These are phyloP conservation scores for Aleiodes alternator DNA, from an alignment of 2,888 invertebrate species.

Conservation along the genomic window DNA sequence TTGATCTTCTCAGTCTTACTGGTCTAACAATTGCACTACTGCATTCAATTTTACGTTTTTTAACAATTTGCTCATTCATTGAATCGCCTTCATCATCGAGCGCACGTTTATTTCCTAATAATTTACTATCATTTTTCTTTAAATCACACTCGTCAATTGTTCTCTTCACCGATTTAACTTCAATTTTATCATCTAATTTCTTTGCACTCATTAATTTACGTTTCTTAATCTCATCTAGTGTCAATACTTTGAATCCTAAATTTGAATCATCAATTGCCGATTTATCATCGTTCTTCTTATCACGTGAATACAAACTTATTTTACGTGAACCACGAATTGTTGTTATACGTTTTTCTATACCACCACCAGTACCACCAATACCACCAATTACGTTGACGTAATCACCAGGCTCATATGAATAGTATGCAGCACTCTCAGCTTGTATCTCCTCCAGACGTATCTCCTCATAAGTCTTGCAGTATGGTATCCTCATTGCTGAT, in stretches of 20 bases:
- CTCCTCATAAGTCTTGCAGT: conserved; percentile 82
- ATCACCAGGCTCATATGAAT: conserved; percentile 79
- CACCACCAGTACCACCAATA: conserved; percentile 52
- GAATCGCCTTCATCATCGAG: conserved; percentile 26
- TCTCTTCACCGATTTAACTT: not conserved
- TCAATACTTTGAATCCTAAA: conserved; percentile 76
- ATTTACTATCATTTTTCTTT: not conserved
- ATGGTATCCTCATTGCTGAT: conserved; percentile 75
- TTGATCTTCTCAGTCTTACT: conserved; percentile 60
- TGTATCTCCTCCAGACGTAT: conserved; percentile 83
- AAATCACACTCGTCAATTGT: too few relatives aligned
- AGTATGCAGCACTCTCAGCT: conserved; percentile 84
- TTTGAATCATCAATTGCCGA: conserved; percentile 33
- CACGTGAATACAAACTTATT: conserved; percentile 54
- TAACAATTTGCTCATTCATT: conserved; percentile 27
- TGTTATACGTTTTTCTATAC: conserved; percentile 68
- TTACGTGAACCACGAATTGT: conserved; percentile 49
- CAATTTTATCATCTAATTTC: not conserved
- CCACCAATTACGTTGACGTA: conserved; percentile 55
- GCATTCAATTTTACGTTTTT: conserved; percentile 33
- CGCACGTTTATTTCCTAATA: conserved; percentile 1
- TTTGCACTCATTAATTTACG: conserved; percentile 54
- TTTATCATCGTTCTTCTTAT: conserved; percentile 25
- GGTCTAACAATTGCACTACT: conserved; percentile 57
- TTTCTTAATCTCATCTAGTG: conserved; percentile 76